phyloP scores from a whole-genome alignment of 2,888 invertebrate genomes.

The Euplexia lucipara region DNA sequence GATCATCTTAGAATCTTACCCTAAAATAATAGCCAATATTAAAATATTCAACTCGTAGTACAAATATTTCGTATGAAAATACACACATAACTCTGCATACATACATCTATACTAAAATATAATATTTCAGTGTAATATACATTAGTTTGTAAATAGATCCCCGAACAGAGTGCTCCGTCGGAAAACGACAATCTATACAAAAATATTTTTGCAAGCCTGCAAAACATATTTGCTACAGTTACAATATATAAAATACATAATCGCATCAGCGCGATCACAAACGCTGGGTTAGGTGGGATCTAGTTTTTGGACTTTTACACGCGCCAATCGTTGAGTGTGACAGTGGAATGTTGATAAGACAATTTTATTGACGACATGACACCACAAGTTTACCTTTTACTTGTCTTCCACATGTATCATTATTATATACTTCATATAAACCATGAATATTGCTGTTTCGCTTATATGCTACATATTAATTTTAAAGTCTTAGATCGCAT shows the following conservation, averaged over 20 bases:
- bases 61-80: conserved; percentile 90
- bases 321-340: conserved; percentile 80
- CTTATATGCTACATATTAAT: conserved; percentile 64
- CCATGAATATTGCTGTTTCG: conserved; percentile 67
- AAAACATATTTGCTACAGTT: conserved; percentile 77
- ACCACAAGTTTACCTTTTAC: conserved; percentile 77
- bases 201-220: conserved; percentile 83
- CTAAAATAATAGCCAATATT: conserved; percentile 90
- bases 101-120: conserved; percentile 88
- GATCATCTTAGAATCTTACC: conserved; percentile 83
- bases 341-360: conserved; percentile 85
- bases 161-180: conserved; percentile 74
- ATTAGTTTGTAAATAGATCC: conserved; percentile 88
- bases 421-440: conserved; percentile 49
- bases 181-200: conserved; percentile 86
- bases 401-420: conserved; percentile 63
- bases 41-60: conserved; percentile 87
- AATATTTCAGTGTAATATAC: conserved; percentile 85
- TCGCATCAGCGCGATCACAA: conserved; percentile 75
- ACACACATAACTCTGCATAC: conserved; percentile 88
- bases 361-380: conserved; percentile 67
- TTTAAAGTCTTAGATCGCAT: conserved; percentile 64
- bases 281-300: conserved; percentile 86
- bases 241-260: conserved; percentile 71
- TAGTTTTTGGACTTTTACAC: conserved; percentile 82